Evolutionary conservation across 2,113 vertebrate genomes (phyloP), one percentile per base, ranked within the genome.

Genomic region (Heliornis fulica): DNA sequence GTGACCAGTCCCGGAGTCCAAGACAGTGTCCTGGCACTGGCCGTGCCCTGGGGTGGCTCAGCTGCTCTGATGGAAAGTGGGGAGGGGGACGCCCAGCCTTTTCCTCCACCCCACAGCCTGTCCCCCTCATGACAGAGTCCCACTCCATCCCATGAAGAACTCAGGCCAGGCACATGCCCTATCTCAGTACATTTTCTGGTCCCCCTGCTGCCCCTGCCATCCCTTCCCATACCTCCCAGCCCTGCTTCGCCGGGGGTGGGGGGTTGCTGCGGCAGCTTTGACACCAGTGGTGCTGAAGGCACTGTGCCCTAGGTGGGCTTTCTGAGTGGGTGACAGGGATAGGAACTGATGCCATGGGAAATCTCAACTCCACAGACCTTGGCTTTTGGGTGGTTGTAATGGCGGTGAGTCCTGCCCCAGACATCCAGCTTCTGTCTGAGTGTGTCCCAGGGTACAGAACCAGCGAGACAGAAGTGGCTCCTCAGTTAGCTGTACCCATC

Each of bases 271-370:
- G 43, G 75, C 61, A 50, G 12, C 32, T 72, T 18, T 48, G 92
- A 78, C 92, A 97, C 83, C 92, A 51, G 60, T 56, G 20, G 89
- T 53, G 56, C 54, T n/a, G 48, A 31, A 51, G 93, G 70, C 93
- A 94, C 95, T 93, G 94, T 96, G 94, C 87, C 89, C 85, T 4
- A 25, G 54, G 32, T 56, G 59, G 48, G 29, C 23, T 72, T 83
- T 65, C 48, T 2, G 0, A 22, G 54, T 15, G 36, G 36, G 26
- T 46, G 50, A 65, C 21, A 10, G 50, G 60, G 19, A n/a, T 25
- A 6, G 76, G 34, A 80, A 34, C 26, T 3, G 25, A 32, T 57
- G 14, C 32, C 21, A 9, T 16, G 54, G 69, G 75, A 72, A 28
- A 51, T 43, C 25, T 22, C 10, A 11, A 50, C 53, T 85, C 26